Evolutionary conservation across 2,113 vertebrate genomes (phyloP).

Genomic region (Salminus brasiliensis): DNA sequence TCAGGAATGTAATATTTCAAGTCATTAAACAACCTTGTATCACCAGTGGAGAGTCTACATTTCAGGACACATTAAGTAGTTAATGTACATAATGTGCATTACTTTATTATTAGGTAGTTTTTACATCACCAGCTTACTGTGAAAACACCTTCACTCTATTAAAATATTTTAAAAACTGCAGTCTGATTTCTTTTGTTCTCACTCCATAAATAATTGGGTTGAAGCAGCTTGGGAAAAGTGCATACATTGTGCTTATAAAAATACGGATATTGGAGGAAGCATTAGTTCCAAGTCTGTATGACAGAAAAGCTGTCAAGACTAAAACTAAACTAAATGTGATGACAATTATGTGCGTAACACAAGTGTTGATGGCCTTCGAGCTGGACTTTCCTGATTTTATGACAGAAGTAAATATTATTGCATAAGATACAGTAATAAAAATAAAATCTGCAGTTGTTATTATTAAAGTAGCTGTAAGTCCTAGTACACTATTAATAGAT

Average conservation of each 20-base stretch:
- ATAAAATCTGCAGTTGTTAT: slow-evolving; percentile 41
- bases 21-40: too few relatives aligned
- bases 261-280: slow-evolving; percentile 48
- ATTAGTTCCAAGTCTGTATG: slow-evolving; percentile 46
- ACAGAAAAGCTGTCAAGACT: slow-evolving; percentile 51
- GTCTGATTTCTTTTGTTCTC: slow-evolving; percentile 57
- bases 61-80: too few relatives aligned
- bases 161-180: slow-evolving; percentile 45
- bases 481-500: slow-evolving; percentile 59
- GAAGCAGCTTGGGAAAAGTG: slow-evolving; percentile 55
- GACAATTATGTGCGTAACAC: slow-evolving; percentile 51
- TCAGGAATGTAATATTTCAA: too few relatives aligned
- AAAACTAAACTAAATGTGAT: slow-evolving; percentile 36
- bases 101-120: background rate
- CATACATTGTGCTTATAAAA: slow-evolving; percentile 52
- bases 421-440: slow-evolving; percentile 47
- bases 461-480: slow-evolving; percentile 44
- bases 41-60: too few relatives aligned
- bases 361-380: slow-evolving; percentile 51
- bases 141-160: slow-evolving; percentile 20
- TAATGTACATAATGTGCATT: too few relatives aligned
- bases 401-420: slow-evolving; percentile 43
- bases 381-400: slow-evolving; percentile 42
- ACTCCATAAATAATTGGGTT: slow-evolving; percentile 62
- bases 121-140: background rate